phyloP scores from a whole-genome alignment of 1,140 invertebrate species.

The Drosophila bipectinata region DNA sequence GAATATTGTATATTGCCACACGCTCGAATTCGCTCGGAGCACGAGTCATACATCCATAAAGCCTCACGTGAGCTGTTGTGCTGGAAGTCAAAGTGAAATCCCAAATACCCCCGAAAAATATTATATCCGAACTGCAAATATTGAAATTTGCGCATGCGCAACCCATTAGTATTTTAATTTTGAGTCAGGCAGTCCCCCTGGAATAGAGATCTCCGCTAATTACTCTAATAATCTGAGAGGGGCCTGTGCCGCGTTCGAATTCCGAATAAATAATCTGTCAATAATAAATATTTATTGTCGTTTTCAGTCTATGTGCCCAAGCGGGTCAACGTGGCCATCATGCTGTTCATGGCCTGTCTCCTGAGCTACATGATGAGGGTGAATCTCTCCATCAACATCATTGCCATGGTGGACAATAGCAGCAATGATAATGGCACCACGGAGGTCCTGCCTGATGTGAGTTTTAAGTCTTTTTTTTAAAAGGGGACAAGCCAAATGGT shows the following conservation, averaged over 20 bases:
- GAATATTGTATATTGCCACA: constrained; percentile 24
- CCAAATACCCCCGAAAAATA: constrained; percentile 25
- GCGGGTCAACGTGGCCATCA: constrained; percentile 86
- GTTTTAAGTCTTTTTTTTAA: constrained; percentile 12
- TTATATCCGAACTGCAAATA: constrained; percentile 38
- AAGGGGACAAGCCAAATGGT: neutral
- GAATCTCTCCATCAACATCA: constrained; percentile 90
- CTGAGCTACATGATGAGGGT: constrained; percentile 89
- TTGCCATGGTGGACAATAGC: constrained; percentile 87
- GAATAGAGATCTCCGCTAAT: constrained; percentile 38
- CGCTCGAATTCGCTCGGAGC: neutral
- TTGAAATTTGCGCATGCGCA: constrained; percentile 56
- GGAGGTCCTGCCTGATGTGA: constrained; percentile 67
- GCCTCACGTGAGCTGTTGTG: constrained; percentile 49
- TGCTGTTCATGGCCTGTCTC: constrained; percentile 90
- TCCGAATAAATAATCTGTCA: constrained; percentile 17
- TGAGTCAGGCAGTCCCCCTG: constrained; percentile 4
- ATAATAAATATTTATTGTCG: constrained; percentile 53
- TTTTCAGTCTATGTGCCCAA: constrained; percentile 75
- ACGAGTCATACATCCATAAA: constrained; percentile 32
- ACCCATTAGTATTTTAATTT: constrained; percentile 36
- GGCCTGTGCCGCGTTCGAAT: constrained; percentile 14
- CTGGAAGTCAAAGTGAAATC: constrained; percentile 28
- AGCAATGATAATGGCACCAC: constrained; percentile 56
- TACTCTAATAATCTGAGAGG: constrained; percentile 44